Evolutionary conservation across 2,113 vertebrate species (phyloP).

Genomic region (Anser brachyrhynchus): DNA sequence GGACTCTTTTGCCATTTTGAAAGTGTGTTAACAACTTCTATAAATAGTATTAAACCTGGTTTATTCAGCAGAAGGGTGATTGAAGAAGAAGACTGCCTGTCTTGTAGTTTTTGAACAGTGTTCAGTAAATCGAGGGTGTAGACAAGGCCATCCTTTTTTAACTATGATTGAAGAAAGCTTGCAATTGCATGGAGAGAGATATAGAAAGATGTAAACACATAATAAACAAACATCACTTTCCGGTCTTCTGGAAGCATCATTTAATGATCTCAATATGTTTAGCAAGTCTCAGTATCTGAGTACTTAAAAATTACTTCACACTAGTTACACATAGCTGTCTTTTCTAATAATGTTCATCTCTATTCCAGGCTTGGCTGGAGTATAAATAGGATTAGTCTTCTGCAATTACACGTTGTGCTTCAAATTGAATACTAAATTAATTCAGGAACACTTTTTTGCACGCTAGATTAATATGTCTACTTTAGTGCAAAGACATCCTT

Average conservation of each 20-base stretch:
- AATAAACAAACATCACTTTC: neutral
- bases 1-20: neutral
- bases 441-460: neutral
- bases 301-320: neutral
- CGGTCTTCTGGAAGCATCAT: neutral
- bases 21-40: neutral
- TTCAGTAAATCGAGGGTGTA: neutral
- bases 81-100: neutral
- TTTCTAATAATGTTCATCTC: neutral
- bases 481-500: neutral
- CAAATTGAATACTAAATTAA: neutral
- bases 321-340: neutral
- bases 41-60: neutral
- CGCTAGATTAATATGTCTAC: neutral
- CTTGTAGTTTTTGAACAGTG: neutral
- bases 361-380: neutral
- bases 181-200: neutral
- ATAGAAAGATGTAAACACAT: neutral
- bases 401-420: neutral
- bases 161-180: neutral
- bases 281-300: neutral
- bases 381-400: neutral
- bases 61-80: neutral
- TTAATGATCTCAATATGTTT: neutral
- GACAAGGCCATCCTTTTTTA: neutral